A percentile compares a stretch with the other conserved stretches of the same genome.
Conservation (phyloP, 2,888 invertebrate species). For the Cotesia congregata region DNA sequence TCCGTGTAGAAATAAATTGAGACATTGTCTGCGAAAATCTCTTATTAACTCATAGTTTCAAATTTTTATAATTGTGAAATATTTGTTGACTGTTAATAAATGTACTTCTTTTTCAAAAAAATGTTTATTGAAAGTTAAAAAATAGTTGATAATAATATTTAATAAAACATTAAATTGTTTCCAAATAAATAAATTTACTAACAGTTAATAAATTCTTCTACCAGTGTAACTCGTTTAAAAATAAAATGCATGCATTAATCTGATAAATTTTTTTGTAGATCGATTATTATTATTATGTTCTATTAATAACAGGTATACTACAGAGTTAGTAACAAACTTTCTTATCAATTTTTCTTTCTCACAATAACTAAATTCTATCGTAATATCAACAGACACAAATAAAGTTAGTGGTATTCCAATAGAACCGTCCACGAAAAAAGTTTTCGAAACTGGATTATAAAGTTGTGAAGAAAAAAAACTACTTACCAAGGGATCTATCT, state of each 20-base stretch:
- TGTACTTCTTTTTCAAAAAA: no score
- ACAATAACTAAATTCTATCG: background rate
- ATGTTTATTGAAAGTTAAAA: no score
- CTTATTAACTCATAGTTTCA: no score
- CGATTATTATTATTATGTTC: background rate
- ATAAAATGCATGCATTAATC: background rate
- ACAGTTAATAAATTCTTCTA: no score
- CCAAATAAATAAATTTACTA: no score
- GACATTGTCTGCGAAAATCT: no score
- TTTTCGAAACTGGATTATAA: background rate
- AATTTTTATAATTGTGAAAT: no score
- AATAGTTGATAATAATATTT: no score
- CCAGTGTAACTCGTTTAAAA: background rate
- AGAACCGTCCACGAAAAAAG: background rate
- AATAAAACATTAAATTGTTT: no score
- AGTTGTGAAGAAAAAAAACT: conserved; percentile 24
- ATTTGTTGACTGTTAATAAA: no score
- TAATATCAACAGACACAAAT: background rate
- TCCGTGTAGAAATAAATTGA: no score
- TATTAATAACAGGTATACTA: background rate
- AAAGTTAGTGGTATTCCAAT: conserved; percentile 9
- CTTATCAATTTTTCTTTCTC: background rate
- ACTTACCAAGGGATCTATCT: conserved; percentile 94
- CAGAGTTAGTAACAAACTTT: background rate
- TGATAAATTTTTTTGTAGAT: background rate